Evolutionary conservation across 2,888 invertebrate genomes (phyloP).

Genomic region (Thera britannica): DNA sequence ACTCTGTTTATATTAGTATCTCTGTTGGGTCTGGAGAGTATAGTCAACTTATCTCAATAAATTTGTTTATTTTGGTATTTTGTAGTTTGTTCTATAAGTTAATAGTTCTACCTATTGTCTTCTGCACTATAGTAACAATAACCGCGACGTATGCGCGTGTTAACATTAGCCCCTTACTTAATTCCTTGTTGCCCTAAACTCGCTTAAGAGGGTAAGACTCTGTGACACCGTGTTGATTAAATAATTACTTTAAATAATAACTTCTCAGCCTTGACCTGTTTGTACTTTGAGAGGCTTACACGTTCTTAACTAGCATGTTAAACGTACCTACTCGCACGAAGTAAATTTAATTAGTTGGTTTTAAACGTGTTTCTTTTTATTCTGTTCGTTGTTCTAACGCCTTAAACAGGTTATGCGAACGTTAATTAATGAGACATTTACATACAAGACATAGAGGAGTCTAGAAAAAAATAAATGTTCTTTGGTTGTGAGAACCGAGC

Average conservation of each 20-base stretch:
- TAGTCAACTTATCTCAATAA: neutral
- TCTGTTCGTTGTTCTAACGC: slow-evolving; percentile 25
- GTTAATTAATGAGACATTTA: slow-evolving; percentile 25
- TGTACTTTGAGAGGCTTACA: slow-evolving; percentile 40
- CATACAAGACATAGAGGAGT: slow-evolving; percentile 15
- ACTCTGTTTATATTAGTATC: too few species aligned
- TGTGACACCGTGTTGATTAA: slow-evolving; percentile 81
- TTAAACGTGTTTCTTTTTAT: slow-evolving; percentile 13
- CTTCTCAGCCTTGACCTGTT: slow-evolving; percentile 57
- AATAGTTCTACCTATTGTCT: slow-evolving; percentile 29
- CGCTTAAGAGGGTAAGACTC: slow-evolving; percentile 81
- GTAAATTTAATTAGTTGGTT: slow-evolving; percentile 24
- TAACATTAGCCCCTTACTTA: slow-evolving; percentile 81
- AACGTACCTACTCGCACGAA: slow-evolving; percentile 21
- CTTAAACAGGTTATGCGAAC: slow-evolving; percentile 19
- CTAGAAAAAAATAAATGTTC: slow-evolving; percentile 21
- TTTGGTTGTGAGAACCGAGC: slow-evolving; percentile 18
- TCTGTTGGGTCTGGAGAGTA: neutral
- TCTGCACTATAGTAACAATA: slow-evolving; percentile 59
- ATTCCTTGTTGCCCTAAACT: slow-evolving; percentile 82
- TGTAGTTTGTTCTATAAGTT: neutral
- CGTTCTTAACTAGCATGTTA: slow-evolving; percentile 31
- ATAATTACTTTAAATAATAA: slow-evolving; percentile 84
- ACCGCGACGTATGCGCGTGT: slow-evolving; percentile 79
- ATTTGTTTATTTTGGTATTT: neutral